Base-by-base conservation (phyloP, 2,113 vertebrate genomes). In the Syngnathus floridae region DNA sequence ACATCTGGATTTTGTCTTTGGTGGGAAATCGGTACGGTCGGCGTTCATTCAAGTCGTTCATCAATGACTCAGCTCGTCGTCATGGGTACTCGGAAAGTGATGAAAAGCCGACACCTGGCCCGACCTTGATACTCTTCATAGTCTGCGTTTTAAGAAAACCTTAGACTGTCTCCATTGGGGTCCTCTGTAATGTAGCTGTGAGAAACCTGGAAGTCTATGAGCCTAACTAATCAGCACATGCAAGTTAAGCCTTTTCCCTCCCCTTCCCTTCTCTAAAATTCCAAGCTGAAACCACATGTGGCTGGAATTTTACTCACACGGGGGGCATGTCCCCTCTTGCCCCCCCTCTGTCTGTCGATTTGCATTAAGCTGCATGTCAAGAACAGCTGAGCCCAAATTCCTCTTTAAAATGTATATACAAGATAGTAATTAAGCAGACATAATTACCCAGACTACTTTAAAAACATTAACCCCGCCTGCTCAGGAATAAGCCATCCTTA, bases 221-320 rank as follows among this genome's bases (percentile, higher is more conserved):
- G 58, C 38, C 55, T 54, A 43, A 49, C 59, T 66, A 71, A 77
- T 80, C 70, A 66, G 37, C 62, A 70, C 41, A 56, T 82, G 68
- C 77, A 78, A 81, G 69, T 77, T 58, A 68, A 55, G 61, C 74
- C 63, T 80, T 75, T 67, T 63, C 2, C 2, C 17, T 14, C 10
- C 4, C 10, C n/a, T 17, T 10, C n/a, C 19, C 40, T 58, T 60
- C 22, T 49, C 5, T 54, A 73, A 64, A 69, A 74, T 66, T 76
- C 69, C 63, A 73, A 65, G 66, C 69, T 61, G 48, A 75, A 86
- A 78, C 75, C 77, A 62, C 76, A 76, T 62, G 1, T 11, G 37
- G 60, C 68, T 79, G 70, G 72, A 78, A 64, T 74, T 80, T 69
- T 54, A 59, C 65, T 66, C 26, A 62, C 68, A 56, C 59, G 40